Evolutionary conservation across 1,140 invertebrate genomes (phyloP).

Genomic region (Ylistrum balloti): DNA sequence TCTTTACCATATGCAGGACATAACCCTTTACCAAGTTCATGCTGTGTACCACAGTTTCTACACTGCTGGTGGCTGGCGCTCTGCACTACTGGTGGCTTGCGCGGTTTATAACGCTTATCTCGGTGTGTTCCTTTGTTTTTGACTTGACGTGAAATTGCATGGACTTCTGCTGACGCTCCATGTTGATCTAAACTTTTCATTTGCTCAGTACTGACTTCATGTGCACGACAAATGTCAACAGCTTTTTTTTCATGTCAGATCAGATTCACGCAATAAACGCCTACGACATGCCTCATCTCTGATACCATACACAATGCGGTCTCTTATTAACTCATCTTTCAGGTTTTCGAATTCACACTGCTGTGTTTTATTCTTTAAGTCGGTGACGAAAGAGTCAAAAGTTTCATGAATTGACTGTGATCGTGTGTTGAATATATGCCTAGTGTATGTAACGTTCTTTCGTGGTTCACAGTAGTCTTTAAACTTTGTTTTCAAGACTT

Average conservation of each 20-base stretch:
- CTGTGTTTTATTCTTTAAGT: constrained; percentile 48
- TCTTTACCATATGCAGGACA: constrained; percentile 50
- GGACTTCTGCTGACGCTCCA: neutral
- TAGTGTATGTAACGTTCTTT: constrained; percentile 54
- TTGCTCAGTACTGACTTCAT: constrained; percentile 38
- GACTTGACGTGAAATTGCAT: constrained; percentile 1
- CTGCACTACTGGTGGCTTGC: too few species aligned
- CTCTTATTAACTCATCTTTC: constrained; percentile 41
- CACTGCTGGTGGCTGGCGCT: neutral
- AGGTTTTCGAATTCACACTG: too few species aligned
- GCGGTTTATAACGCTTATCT: neutral
- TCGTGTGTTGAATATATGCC: constrained; percentile 52
- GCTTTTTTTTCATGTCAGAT: constrained; percentile 42
- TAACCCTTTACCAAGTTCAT: neutral
- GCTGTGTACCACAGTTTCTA: constrained; percentile 50
- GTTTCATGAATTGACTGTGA: constrained; percentile 44
- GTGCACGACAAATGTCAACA: constrained; percentile 22
- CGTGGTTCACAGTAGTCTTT: constrained; percentile 55
- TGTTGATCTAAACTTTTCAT: constrained; percentile 36
- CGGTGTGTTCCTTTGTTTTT: constrained; percentile 16
- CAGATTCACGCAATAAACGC: constrained; percentile 36
- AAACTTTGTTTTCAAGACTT: constrained; percentile 41
- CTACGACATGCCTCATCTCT: constrained; percentile 43
- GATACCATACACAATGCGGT: constrained; percentile 50
- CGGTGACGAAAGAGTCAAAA: constrained; percentile 54